phyloP scores from a whole-genome alignment of 2,888 invertebrate species.

The Brassicogethes aeneus region DNA sequence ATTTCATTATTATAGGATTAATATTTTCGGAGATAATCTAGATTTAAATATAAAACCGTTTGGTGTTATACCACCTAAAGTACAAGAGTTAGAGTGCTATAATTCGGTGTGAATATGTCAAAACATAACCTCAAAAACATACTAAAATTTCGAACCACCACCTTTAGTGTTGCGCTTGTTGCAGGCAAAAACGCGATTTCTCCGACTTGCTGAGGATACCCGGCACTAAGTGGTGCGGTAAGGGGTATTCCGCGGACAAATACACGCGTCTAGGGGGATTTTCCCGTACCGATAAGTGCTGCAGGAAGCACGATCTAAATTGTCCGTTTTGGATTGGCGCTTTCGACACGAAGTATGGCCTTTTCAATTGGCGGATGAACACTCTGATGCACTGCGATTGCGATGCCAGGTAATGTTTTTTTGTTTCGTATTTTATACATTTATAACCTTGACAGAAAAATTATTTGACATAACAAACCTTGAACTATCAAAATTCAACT shows the following conservation, averaged over 20 bases:
- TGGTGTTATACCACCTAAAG: no score
- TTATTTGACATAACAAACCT: no score
- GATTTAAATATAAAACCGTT: no score
- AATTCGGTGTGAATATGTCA: no score
- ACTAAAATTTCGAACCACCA: no score
- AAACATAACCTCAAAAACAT: no score
- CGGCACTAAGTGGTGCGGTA: constrained; percentile 92
- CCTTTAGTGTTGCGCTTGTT: no score
- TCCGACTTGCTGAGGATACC: constrained; percentile 71
- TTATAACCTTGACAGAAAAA: no score
- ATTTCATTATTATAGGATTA: no score
- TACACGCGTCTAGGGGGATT: constrained; percentile 80
- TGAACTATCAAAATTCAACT: no score
- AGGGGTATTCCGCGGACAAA: constrained; percentile 70
- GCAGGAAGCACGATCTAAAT: constrained; percentile 75
- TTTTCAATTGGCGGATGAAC: constrained; percentile 84
- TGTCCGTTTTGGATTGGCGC: constrained; percentile 80
- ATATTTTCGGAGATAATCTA: no score
- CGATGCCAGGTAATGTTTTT: constrained; percentile 67
- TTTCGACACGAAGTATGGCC: constrained; percentile 73
- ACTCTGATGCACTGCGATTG: constrained; percentile 89
- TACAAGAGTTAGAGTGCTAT: no score
- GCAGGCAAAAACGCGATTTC: constrained; percentile 41
- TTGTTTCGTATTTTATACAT: constrained; percentile 2
- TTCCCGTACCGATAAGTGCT: constrained; percentile 78